Evolutionary conservation across 2,797 vertebrate species (phyloP), one percentile per base, ranked within the genome.

Genomic region (Rhinogobio ventralis): DNA sequence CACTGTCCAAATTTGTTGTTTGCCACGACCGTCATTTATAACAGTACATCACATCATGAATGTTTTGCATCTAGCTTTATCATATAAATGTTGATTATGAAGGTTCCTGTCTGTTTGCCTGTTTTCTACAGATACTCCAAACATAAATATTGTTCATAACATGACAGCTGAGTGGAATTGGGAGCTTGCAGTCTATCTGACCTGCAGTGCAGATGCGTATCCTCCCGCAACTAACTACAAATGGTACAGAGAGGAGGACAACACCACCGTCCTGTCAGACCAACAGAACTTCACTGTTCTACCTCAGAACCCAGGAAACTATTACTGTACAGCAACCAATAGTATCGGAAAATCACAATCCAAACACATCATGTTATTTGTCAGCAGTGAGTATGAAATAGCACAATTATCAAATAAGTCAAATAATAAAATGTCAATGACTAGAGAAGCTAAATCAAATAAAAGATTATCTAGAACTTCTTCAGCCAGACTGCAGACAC

Each of bases 261-360:
- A 36, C 0, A 1, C 4, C 5, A 67, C 4, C 0, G 0, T 1
- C 0, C 2, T 46, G 5, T 91, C 14, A 13, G 0, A 0, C 0
- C 0, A 0, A 0, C 87, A 78, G 86, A 91, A 20, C 72, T 23
- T 84, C 85, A 93, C 71, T 0, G 91, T 93, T 51, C 4, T 7
- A 28, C 92, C 93, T 66, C 1, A 91, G 10, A 0, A 89, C 1
- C 84, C 91, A 0, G 94, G 92, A 75, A 36, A 1, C 4, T 94
- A 94, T 86, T 93, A 92, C 89, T 95, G 94, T 81, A 0, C 7
- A 0, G 92, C 91, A 20, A 0, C 1, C 19, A 95, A 95, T 69
- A 14, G 28, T 0, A 67, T 93, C 0, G 66, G 39, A 20, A 0
- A 10, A 0, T 88, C 5, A 20, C 11, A 0, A 0, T 94, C 94